These are phyloP conservation scores for Leptobrachium leishanense DNA, from an alignment of 2,113 vertebrate species.

Conservation along the genomic window DNA sequence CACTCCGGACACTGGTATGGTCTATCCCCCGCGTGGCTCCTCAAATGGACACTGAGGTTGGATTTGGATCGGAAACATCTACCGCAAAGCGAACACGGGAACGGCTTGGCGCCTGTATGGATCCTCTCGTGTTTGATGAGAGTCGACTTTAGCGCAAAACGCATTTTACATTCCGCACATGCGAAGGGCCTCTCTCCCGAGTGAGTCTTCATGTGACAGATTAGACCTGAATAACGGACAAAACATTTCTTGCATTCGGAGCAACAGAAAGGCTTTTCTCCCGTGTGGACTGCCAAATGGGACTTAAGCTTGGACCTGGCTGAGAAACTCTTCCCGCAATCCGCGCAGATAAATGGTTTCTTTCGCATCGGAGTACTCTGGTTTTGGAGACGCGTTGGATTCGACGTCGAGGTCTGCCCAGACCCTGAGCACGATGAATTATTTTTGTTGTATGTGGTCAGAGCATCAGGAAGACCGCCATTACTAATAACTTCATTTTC, in stretches of 20 bases:
- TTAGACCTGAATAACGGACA: constrained; percentile 73
- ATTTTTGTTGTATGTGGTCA: too few species aligned
- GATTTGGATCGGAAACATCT: constrained; percentile 70
- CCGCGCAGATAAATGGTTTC: too few species aligned
- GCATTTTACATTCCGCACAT: constrained; percentile 76
- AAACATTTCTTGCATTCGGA: constrained; percentile 55
- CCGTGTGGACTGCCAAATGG: neutral
- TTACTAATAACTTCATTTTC: too few species aligned
- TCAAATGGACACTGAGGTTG: constrained; percentile 59
- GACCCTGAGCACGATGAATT: too few species aligned
- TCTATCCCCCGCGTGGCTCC: constrained; percentile 59
- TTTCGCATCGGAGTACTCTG: neutral
- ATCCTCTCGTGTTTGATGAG: constrained; percentile 66
- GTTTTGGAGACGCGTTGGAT: neutral
- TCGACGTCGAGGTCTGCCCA: neutral
- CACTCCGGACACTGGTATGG: constrained; percentile 60
- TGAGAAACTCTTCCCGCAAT: too few species aligned
- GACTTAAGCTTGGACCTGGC: too few species aligned
- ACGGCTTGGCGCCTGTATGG: constrained; percentile 60
- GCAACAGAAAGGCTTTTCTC: neutral
- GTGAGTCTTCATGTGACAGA: constrained; percentile 77
- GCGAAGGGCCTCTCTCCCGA: constrained; percentile 74
- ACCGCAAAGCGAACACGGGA: constrained; percentile 74
- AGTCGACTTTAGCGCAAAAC: constrained; percentile 78
- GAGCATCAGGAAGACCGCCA: too few species aligned